Evolutionary conservation across 2,797 vertebrate genomes (phyloP), one percentile per base, ranked within the genome.

Genomic region (Hyperoplus lanceolatus): DNA sequence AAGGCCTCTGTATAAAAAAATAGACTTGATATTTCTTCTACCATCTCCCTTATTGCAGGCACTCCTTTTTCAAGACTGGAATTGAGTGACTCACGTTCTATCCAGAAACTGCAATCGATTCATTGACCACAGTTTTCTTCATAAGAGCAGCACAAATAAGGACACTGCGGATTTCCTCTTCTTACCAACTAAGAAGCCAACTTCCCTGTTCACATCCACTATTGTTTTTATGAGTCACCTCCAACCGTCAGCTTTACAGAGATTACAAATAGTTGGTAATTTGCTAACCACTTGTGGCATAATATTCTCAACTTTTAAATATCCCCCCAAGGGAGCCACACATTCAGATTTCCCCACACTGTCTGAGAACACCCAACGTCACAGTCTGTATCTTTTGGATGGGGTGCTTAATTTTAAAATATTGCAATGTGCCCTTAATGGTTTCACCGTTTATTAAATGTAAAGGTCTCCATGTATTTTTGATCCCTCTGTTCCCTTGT

Each of bases 81-180:
- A 87, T 67, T 67, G 63, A 77, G 61, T 85, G 70, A 87, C 48
- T 83, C 83, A 84, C 0, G 13, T 67, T 73, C 59, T 61, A 74
- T 46, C 51, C 62, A 74, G 88, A 90, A 92, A 78, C 64, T 75
- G 75, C 75, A 81, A 84, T 80, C 70, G 29, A 70, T 81, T 83
- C 78, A 90, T 82, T 88, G 74, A 87, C 73, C 73, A 56, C 62
- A 71, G n/a, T 61, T 92, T 91, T 92, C 90, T 82, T 91, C 86
- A 90, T 70, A 78, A 85, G 61, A 73, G 50, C 80, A 57, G 74
- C 57, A 81, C 84, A 88, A 84, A 91, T 92, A 91, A 90, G 88
- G 84, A 88, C 89, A 90, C 8, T n/a, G 58, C 80, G 85, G 92
- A 94, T 93, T 90, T 94, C 90, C 92, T 92, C 87, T 80, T 77